Evolutionary conservation across 1,140 invertebrate species (phyloP), one percentile per base, ranked within the genome.

Genomic region (Brachionus asplanchnoidis): DNA sequence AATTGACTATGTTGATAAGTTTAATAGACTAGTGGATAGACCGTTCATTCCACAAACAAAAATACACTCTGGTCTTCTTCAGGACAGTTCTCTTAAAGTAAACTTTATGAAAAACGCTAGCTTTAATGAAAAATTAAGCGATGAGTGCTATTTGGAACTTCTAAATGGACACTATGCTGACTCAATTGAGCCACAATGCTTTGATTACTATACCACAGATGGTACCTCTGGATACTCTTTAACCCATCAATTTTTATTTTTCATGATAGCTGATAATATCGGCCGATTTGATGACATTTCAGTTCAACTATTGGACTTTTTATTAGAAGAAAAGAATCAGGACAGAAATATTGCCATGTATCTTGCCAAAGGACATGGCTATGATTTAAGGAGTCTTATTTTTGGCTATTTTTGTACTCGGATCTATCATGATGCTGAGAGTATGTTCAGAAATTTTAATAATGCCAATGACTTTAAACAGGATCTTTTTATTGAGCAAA

Each of bases 401-500:
- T 60, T 50, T 20, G 20, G 17, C 5, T 42, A 40, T 40, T 80
- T 40, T 60, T 84, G 82, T 46, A 42, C 36, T 8, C 14, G 28
- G 17, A 68, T 84, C 32, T 70, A 84, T 36, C 7, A 42, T 8
- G 60, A 84, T 20, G 23, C 65, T 4, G 20, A 70, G 14, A 20
- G 36, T 40, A 42, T 53, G 11, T 70, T 11, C 14, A 56, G 26
- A 17, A 46, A 36, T 26, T 56, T 20, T 70, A 44, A 17, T 14
- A 50, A 46, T 84, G n/a, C 53, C 0, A 14, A 77, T 44, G 42
- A 44, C 9, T 82, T 82, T 65, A 53, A 53, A 68, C 36, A 46
- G 8, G 82, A 84, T 84, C 36, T 84, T 32, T 84, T 84, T 56
- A 68, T 84, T 12, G 82, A 84, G 68, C 82, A 84, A 68, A n/a